Base-by-base conservation (phyloP, 1,140 invertebrate species). In the Mya arenaria region DNA sequence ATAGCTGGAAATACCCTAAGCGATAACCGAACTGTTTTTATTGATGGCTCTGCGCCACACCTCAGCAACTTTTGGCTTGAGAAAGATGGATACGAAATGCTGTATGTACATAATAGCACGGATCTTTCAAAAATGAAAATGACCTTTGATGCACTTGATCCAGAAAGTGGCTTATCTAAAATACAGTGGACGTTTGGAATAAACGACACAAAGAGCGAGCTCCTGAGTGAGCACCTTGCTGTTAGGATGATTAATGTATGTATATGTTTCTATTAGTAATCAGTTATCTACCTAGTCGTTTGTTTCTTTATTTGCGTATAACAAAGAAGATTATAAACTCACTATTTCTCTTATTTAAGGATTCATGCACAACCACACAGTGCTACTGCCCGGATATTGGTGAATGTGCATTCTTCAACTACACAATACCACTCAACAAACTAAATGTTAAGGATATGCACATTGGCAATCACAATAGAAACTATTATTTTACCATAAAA, bases 71-170 rank as follows among this genome's bases (percentile, higher is more conserved):
- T 79, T 1, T 75, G 86, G 34, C 52, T 89, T 17, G 37, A 37
- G 19, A 85, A 81, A 52, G 68, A 82, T 28, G 80, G 65, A 36
- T 37, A 71, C 36, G 39, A 80, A 36, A n/a, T 73, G 0, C 65
- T 85, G 25, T 84, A 69, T 65, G 85, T 87, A 25, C 88, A 89
- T 44, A 65, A 77, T 60, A 60, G 36, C 17, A 82, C 77, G 6
- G 88, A 89, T 75, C 80, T 89, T 3, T 85, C 88, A 4, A 77
- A 56, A 56, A 89, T 89, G 88, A 23, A 32, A n/a, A 32, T 89
- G 8, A 41, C 65, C 17, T 85, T 89, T 74, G 69, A 84, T 19
- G 84, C 84, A 2, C 41, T 75, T 23, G 88, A 89, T 71, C 65
- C 71, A 39, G 83, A 89, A 68, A 87, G 88, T 56, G 88, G 88